Conservation (phyloP, 2,888 invertebrate species). For the Cantharis lateralis region DNA sequence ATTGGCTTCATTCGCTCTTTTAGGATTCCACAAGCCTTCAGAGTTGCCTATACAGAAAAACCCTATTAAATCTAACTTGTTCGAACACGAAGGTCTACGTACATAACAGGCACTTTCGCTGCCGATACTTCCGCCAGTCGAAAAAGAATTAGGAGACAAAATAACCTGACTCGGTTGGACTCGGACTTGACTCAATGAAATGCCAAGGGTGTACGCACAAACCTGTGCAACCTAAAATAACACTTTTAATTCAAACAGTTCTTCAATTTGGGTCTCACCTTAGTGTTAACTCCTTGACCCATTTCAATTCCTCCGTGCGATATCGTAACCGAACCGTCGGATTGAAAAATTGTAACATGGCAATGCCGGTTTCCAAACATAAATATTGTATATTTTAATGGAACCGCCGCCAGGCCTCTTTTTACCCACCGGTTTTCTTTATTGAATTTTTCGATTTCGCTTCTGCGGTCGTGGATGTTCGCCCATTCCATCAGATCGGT, state of each 20-base stretch:
- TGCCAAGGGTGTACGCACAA: constrained; percentile 71
- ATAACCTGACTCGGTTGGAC: constrained; percentile 69
- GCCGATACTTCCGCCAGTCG: constrained; percentile 72
- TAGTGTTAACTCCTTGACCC: constrained; percentile 84
- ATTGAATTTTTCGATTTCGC: constrained; percentile 65
- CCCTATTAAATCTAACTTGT: no score
- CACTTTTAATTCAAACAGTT: neutral
- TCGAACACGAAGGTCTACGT: constrained; percentile 15
- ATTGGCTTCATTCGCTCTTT: constrained; percentile 65
- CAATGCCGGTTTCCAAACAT: constrained; percentile 62
- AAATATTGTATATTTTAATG: constrained; percentile 69
- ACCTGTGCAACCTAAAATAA: constrained; percentile 69
- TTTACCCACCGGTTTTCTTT: constrained; percentile 80
- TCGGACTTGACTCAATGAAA: constrained; percentile 68
- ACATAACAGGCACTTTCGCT: constrained; percentile 68
- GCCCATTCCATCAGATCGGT: constrained; percentile 62
- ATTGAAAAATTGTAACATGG: constrained; percentile 70
- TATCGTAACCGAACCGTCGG: constrained; percentile 73
- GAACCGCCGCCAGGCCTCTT: constrained; percentile 68
- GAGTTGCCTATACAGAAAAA: constrained; percentile 52
- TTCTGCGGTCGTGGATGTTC: constrained; percentile 62
- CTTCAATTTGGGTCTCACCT: constrained; percentile 53
- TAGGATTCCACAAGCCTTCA: constrained; percentile 68
- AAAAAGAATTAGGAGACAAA: constrained; percentile 67
- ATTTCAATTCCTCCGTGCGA: constrained; percentile 75